Conservation (phyloP, 2,888 invertebrate genomes). For the Drosophila mayaguana region DNA sequence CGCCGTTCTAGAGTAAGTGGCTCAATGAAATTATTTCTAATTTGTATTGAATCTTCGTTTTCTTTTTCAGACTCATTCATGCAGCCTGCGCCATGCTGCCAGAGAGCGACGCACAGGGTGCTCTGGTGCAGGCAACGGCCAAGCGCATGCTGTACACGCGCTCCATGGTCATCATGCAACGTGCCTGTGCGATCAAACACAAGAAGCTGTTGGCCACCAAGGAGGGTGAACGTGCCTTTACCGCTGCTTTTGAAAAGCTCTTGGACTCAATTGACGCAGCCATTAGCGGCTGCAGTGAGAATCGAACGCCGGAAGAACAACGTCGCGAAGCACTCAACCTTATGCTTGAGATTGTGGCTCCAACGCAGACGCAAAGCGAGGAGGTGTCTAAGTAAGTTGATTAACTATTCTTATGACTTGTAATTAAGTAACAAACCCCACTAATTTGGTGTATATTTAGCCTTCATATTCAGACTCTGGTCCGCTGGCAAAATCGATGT, state of each 20-base stretch:
- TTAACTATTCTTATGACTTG: neutral
- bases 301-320: slow-evolving; percentile 73
- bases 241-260: slow-evolving; percentile 74
- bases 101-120: slow-evolving; percentile 56
- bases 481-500: slow-evolving; percentile 81
- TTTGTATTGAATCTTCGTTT: neutral
- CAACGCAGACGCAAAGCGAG: slow-evolving; percentile 83
- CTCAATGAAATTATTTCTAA: too few species aligned
- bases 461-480: slow-evolving; percentile 82
- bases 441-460: slow-evolving; percentile 48
- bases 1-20: slow-evolving; percentile 87
- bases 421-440: neutral
- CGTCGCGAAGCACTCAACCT: slow-evolving; percentile 82
- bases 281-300: slow-evolving; percentile 59
- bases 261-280: slow-evolving; percentile 76
- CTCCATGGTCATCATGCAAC: slow-evolving; percentile 81
- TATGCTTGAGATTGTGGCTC: slow-evolving; percentile 82
- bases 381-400: slow-evolving; percentile 81
- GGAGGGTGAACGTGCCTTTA: slow-evolving; percentile 80
- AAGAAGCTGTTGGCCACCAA: slow-evolving; percentile 81
- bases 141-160: slow-evolving; percentile 84
- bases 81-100: slow-evolving; percentile 80
- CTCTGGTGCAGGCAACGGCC: slow-evolving; percentile 72
- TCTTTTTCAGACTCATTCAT: slow-evolving; percentile 70
- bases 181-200: slow-evolving; percentile 82